Evolutionary conservation across 1,140 invertebrate genomes (phyloP), one percentile per base, ranked within the genome.

Genomic region (Magallana ariakensis): DNA sequence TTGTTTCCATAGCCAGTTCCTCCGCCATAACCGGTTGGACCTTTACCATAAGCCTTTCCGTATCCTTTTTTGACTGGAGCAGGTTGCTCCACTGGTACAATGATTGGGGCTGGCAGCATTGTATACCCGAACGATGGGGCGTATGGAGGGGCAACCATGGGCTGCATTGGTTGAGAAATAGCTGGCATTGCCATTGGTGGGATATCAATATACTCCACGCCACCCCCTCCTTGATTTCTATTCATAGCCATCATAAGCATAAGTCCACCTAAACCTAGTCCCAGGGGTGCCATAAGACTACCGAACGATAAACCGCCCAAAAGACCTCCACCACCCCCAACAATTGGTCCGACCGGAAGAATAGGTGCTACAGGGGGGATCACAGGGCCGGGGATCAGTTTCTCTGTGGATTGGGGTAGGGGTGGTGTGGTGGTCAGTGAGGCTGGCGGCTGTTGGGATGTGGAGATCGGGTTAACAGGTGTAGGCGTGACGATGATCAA

Each of bases 201-300:
- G 13, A 75, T 75, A 75, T 75, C 66, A n/a, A 56, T 56, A n/a
- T 82, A 82, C 16, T 54, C 46, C 33, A 54, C 80, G 8, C 33
- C 33, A 4, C 80, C 80, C 33, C 46, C 16, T 11, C 19, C 46
- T 55, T 82, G 15, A 10, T n/a, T 56, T 54, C 80, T 53, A 55
- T 56, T 56, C 55, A 82, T 55, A 16, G 15, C 46, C 53, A 82
- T 55, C 53, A 82, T 16, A 55, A 82, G 80, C 46, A 54, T 26
- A 13, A 82, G 19, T 19, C 80, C 80, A 19, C 80, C 80, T 5
- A 82, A 26, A 54, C 80, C 80, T 54, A 82, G 80, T 16, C 80
- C 55, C 16, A 82, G 80, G 46, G 80, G 80, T 9, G 53, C 80
- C 16, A 82, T 22, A 13, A 75, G 7, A 33, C 66, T 55, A 54